Conservation (phyloP, 2,888 invertebrate species). For the Caenorhabditis imperialis region DNA sequence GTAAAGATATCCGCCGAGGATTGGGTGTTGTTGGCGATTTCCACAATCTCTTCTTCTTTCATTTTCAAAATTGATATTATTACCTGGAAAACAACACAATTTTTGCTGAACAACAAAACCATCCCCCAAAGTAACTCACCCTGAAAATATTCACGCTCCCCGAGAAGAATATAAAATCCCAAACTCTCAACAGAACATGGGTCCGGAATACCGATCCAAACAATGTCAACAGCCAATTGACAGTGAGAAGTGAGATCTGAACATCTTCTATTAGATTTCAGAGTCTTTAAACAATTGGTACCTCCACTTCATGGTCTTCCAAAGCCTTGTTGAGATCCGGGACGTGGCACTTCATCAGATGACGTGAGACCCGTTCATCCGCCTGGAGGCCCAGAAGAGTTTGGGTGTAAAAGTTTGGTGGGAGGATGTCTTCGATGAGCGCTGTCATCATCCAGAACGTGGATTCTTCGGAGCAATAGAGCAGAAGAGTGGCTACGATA, state of each 20-base stretch:
- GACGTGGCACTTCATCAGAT: constrained; percentile 90
- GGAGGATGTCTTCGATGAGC: constrained; percentile 96
- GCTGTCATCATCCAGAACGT: constrained; percentile 99
- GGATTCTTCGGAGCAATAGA: constrained; percentile 97
- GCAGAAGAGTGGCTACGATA: constrained; percentile 91
- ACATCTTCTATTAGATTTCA: not conserved
- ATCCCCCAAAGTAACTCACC: constrained; percentile 43
- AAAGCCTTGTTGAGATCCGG: constrained; percentile 84
- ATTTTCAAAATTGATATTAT: constrained; percentile 78
- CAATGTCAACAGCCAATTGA: constrained; percentile 97
- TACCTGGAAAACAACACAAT: constrained; percentile 52
- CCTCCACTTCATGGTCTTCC: constrained; percentile 62
- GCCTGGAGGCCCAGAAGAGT: constrained; percentile 84
- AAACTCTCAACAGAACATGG: constrained; percentile 91
- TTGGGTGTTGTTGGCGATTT: constrained; percentile 84
- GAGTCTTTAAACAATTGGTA: not conserved
- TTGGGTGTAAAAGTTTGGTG: constrained; percentile 96
- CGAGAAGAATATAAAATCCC: constrained; percentile 97
- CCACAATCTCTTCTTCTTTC: constrained; percentile 86
- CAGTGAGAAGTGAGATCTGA: constrained; percentile 89
- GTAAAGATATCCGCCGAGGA: constrained; percentile 96
- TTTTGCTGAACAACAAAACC: not conserved
- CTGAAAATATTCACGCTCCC: constrained; percentile 93
- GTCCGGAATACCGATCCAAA: constrained; percentile 97
- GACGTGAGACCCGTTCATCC: constrained; percentile 90